Conservation (phyloP, 2,888 invertebrate genomes). For the Cephus nigrinus region DNA sequence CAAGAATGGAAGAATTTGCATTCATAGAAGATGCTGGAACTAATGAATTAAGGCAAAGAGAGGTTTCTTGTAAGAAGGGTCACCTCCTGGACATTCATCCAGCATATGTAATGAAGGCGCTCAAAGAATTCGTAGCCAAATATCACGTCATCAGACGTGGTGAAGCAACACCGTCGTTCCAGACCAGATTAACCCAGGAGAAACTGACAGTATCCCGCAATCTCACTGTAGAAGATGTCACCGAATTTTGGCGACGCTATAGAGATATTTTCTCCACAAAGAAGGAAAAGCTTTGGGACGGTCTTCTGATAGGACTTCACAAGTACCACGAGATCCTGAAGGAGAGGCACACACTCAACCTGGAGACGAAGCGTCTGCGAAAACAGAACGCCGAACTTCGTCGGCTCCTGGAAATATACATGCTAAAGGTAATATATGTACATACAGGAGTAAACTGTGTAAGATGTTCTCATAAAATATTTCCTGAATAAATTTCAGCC, state of each 20-base stretch:
- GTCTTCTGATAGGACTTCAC: conserved; percentile 72
- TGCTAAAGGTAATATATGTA: conserved; percentile 46
- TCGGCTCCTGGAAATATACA: conserved; percentile 74
- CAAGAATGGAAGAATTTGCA: background rate
- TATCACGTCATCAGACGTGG: conserved; percentile 57
- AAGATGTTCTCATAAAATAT: background rate
- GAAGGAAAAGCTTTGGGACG: conserved; percentile 79
- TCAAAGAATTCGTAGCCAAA: conserved; percentile 73
- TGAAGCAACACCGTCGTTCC: conserved; percentile 49
- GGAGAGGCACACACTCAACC: conserved; percentile 76
- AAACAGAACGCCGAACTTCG: conserved; percentile 78
- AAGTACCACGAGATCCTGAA: conserved; percentile 75
- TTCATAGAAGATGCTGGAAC: background rate
- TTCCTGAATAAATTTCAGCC: conserved; percentile 12
- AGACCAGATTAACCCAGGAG: conserved; percentile 57
- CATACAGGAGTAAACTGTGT: background rate
- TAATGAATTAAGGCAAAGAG: conserved; percentile 4
- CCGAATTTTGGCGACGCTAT: conserved; percentile 77
- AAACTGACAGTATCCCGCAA: conserved; percentile 69
- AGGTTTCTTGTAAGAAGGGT: conserved; percentile 60
- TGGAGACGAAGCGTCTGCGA: conserved; percentile 74
- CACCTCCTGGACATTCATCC: conserved; percentile 77
- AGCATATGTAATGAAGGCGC: conserved; percentile 74
- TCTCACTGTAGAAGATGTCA: conserved; percentile 70
- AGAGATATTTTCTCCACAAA: conserved; percentile 71